These are phyloP conservation scores for Numenius phaeopus DNA, from an alignment of 2,797 vertebrate species.

Conservation along the genomic window DNA sequence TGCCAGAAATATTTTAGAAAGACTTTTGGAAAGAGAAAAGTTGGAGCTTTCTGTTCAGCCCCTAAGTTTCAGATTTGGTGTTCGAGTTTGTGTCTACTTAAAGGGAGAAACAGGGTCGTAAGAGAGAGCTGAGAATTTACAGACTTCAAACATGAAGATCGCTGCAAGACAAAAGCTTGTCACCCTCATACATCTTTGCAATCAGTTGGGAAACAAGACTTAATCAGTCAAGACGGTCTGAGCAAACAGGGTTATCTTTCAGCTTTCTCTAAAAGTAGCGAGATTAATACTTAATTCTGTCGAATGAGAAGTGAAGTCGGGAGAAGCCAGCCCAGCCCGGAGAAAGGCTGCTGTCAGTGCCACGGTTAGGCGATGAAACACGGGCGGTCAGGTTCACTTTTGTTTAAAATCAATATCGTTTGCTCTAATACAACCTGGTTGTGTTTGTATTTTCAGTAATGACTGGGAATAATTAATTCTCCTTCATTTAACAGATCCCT, in stretches of 20 bases:
- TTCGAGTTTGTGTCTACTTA: neutral
- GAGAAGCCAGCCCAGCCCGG: neutral
- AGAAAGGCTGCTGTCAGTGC: neutral
- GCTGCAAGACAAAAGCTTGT: neutral
- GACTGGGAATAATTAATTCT: conserved; percentile 37
- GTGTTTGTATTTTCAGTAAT: conserved; percentile 3
- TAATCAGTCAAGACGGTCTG: conserved; percentile 37
- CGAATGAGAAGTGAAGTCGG: neutral
- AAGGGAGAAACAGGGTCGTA: neutral
- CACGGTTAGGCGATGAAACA: fast-evolving
- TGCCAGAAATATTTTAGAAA: neutral
- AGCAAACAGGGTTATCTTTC: neutral
- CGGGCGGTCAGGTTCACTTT: neutral
- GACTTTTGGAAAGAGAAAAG: neutral
- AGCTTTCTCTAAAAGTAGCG: neutral
- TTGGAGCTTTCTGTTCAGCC: neutral
- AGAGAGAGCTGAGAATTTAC: neutral
- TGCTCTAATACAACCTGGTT: neutral
- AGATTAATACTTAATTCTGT: conserved; percentile 39
- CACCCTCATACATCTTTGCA: neutral
- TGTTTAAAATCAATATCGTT: conserved; percentile 57
- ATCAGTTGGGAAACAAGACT: conserved; percentile 18
- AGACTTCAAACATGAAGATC: neutral
- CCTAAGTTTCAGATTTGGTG: neutral
- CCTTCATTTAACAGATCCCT: conserved; percentile 4